phyloP scores from a whole-genome alignment of 2,888 invertebrate genomes.

The Chorisops tibialis region DNA sequence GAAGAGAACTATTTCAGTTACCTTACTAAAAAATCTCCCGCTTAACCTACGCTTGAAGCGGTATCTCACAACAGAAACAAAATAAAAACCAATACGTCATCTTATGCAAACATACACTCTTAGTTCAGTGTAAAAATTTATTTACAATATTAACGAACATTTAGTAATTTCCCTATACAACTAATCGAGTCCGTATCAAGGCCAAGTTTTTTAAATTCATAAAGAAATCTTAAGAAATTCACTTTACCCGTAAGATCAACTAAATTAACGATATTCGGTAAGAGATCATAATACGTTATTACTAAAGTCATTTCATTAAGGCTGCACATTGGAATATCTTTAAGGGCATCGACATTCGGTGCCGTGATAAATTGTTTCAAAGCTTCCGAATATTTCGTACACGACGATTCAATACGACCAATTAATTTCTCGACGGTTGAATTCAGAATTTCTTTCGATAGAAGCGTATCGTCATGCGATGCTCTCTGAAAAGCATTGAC shows the following conservation, averaged over 20 bases:
- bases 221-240: constrained; percentile 45
- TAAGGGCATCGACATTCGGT: constrained; percentile 22
- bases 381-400: constrained; percentile 36
- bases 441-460: constrained; percentile 47
- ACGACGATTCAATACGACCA: constrained; percentile 40
- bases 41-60: no score
- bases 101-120: no score
- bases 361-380: constrained; percentile 43
- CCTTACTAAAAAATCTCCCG: no score
- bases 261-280: constrained; percentile 45
- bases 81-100: no score
- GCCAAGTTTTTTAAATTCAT: constrained; percentile 45
- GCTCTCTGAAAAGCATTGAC: constrained; percentile 55
- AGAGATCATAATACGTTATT: constrained; percentile 45
- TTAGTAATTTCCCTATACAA: constrained; percentile 44
- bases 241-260: constrained; percentile 40
- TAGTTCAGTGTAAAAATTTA: no score
- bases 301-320: constrained; percentile 41
- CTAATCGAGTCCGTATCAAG: constrained; percentile 43
- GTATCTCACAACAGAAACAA: no score
- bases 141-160: constrained; percentile 12
- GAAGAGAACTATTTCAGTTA: no score
- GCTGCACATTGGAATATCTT: constrained; percentile 30
- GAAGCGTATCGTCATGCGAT: constrained; percentile 40
- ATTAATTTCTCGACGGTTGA: constrained; percentile 45